phyloP scores from a whole-genome alignment of 2,888 invertebrate species.

The Melinaea marsaeus region DNA sequence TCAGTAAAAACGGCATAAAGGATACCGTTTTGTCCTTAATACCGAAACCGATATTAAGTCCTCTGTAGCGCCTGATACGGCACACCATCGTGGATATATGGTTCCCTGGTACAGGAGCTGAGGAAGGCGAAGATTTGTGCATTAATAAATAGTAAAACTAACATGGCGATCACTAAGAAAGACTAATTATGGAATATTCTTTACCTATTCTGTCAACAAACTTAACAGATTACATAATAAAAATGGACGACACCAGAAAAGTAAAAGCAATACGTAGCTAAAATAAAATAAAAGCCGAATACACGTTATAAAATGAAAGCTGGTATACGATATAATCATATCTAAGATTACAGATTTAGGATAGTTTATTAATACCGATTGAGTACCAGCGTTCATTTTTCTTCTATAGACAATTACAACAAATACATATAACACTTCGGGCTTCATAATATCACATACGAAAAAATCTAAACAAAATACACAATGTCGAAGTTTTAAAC shows the following conservation, averaged over 20 bases:
- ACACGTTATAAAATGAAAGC: no score
- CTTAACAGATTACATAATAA: no score
- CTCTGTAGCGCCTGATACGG: slow-evolving; percentile 81
- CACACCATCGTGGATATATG: slow-evolving; percentile 54
- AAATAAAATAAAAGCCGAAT: no score
- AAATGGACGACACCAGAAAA: no score
- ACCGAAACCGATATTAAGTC: slow-evolving; percentile 78
- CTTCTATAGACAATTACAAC: neutral
- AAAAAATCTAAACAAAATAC: neutral
- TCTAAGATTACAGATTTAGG: no score
- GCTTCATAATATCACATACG: neutral
- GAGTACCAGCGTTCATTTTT: slow-evolving; percentile 1
- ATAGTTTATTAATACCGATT: neutral
- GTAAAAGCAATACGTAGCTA: no score
- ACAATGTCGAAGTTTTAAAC: slow-evolving; percentile 2
- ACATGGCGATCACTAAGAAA: neutral
- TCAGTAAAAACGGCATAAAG: slow-evolving; percentile 85
- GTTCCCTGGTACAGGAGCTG: slow-evolving; percentile 36
- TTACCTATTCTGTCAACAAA: no score
- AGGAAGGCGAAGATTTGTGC: neutral
- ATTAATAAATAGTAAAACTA: slow-evolving; percentile 2
- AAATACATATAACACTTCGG: no score
- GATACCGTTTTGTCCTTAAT: slow-evolving; percentile 77
- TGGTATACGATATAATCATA: no score
- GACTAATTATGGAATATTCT: no score